These are phyloP conservation scores for Erpornis zantholeuca DNA, from an alignment of 2,113 vertebrate genomes.

Conservation along the genomic window DNA sequence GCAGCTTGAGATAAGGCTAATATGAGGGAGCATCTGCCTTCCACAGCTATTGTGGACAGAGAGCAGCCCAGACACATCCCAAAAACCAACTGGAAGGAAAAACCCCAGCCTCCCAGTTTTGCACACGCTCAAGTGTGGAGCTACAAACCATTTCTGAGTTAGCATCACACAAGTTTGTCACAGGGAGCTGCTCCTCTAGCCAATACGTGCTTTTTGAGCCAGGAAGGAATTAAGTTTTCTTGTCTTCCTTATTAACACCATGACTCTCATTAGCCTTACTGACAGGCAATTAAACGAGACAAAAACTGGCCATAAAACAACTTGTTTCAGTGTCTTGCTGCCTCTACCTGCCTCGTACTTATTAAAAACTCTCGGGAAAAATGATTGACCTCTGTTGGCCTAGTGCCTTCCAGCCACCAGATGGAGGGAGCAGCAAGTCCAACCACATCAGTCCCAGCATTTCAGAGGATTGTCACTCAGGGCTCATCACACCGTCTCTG, in stretches of 20 bases:
- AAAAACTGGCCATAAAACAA: not conserved
- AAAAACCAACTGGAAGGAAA: not conserved
- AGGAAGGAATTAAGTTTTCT: not conserved
- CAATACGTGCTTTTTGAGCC: not conserved
- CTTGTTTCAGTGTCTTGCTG: not conserved
- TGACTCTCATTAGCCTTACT: not conserved
- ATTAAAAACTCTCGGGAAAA: not conserved
- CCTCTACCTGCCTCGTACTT: not conserved
- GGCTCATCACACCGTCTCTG: not conserved
- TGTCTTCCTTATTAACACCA: not conserved
- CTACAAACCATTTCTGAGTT: not conserved
- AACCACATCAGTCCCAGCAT: not conserved
- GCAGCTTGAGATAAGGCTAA: constrained; percentile 27
- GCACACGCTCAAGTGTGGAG: not conserved
- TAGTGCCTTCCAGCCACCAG: not conserved
- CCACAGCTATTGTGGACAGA: not conserved
- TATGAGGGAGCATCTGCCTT: not conserved
- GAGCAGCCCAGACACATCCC: not conserved
- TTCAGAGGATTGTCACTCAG: not conserved
- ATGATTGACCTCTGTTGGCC: not conserved
- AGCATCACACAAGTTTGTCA: accelerated
- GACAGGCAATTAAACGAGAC: not conserved
- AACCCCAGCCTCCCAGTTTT: not conserved
- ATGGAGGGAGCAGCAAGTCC: not conserved
- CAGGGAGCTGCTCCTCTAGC: not conserved